Evolutionary conservation across 2,797 vertebrate genomes (phyloP).

Genomic region (Acipenser oxyrinchus): DNA sequence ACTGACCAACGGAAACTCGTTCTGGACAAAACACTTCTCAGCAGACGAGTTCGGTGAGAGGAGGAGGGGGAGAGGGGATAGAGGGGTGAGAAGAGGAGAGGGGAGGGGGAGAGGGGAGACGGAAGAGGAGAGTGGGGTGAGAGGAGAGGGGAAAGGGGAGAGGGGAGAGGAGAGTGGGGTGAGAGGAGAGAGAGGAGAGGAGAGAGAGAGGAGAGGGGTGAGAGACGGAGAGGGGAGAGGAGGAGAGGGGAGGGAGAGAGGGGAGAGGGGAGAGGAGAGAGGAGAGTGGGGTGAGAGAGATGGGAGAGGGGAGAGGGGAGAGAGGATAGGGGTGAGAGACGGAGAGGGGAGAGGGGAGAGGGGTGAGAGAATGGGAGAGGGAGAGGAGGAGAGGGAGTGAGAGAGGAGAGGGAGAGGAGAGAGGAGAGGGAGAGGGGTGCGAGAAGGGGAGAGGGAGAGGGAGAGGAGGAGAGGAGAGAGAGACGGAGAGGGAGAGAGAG

Average conservation of each 20-base stretch:
- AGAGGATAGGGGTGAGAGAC: conserved; percentile 17
- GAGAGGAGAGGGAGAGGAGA: neutral
- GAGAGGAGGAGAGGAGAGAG: neutral
- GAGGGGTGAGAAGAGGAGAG: conserved; percentile 20
- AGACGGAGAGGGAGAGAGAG: conserved; percentile 17
- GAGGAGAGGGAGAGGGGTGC: conserved; percentile 47
- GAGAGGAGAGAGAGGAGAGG: neutral
- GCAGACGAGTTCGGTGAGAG: conserved; percentile 85
- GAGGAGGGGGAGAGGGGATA: neutral
- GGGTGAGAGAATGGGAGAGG: conserved; percentile 9
- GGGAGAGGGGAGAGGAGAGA: conserved; percentile 8
- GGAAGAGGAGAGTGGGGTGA: neutral
- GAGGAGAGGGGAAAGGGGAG: conserved; percentile 18
- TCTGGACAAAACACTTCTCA: conserved; percentile 89
- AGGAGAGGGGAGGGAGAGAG: conserved; percentile 1
- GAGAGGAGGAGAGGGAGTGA: neutral
- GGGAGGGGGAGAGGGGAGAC: neutral
- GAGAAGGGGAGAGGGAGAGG: conserved; percentile 18
- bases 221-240: too few species aligned
- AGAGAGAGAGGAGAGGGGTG: neutral
- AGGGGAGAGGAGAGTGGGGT: neutral
- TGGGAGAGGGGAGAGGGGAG: too few species aligned
- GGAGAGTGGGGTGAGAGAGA: too few species aligned
- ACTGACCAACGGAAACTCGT: conserved; percentile 86
- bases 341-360: too few species aligned